Evolutionary conservation across 2,888 invertebrate species (phyloP), one percentile per base, ranked within the genome.

Genomic region (Crioceris asparagi): DNA sequence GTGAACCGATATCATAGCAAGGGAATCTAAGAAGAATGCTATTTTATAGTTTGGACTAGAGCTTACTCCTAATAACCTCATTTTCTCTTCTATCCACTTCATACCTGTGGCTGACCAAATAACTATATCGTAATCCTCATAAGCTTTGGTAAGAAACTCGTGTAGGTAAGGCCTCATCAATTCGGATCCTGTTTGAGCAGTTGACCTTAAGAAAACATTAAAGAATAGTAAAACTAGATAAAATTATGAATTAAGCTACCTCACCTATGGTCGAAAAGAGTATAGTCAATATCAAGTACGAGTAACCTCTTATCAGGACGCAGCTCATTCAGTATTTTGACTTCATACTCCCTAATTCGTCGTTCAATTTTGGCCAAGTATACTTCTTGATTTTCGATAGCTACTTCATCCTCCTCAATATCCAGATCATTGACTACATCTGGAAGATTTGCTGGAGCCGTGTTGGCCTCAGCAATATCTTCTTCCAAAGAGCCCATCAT

Each of bases 51-150:
- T 77, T 1, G 78, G 71, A 61, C 93, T 80, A 2, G 72, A 73
- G 1, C 82, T 72, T 0, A 96, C 92, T 0, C 93, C 93, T 0
- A 97, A 68, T 29, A 94, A 66, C 41, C 83, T 79, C 93, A 97
- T 93, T 65, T 96, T 96, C 55, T 93, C 92, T 52, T 93, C 87
- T 29, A 97, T 94, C 94, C 94, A 96, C 56, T 90, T 92, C 93
- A 96, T 94, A 43, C 87, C 86, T 0, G 96, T 96, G 0, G 96
- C 96, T 3, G 96, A 96, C 96, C 96, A 97, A 48, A 97, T 94
- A 1, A 90, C 93, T 48, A 96, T 94, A 56, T 96, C 96, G 53
- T 94, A 96, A 64, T 91, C 71, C 58, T 79, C 76, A 56, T 92
- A 92, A 0, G 90, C 86, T 1, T 79, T 72, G 1, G 83, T 81